Evolutionary conservation across 2,797 vertebrate genomes (phyloP).

Genomic region (Platyrinchus mystaceus): DNA sequence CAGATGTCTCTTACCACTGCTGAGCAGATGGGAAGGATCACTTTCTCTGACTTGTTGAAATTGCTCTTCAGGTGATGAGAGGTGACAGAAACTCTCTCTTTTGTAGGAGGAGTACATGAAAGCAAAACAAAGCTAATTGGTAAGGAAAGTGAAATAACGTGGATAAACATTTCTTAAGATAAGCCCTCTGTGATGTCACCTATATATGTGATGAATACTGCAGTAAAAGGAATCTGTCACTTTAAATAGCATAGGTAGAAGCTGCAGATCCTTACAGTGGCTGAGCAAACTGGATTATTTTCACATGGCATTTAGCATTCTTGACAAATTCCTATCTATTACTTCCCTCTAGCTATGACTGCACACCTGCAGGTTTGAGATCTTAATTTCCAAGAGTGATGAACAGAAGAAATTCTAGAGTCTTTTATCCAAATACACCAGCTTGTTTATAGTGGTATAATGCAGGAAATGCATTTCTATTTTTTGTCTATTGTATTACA

Average conservation of each 20-base stretch:
- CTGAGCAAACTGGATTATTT: background rate
- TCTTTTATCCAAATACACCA: background rate
- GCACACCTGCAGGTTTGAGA: background rate
- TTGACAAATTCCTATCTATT: background rate
- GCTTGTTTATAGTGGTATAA: background rate
- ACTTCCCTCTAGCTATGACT: background rate
- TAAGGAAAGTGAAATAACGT: background rate
- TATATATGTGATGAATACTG: background rate
- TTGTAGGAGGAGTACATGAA: background rate
- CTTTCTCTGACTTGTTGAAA: background rate
- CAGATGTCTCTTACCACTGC: background rate
- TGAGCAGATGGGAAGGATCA: background rate
- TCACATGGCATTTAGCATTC: background rate
- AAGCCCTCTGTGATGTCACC: background rate
- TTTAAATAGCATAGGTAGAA: background rate
- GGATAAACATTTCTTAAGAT: background rate
- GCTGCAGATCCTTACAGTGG: background rate
- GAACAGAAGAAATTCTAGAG: background rate
- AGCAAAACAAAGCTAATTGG: background rate
- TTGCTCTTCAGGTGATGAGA: background rate
- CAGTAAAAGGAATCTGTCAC: background rate
- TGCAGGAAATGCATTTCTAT: background rate
- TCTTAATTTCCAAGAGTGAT: background rate
- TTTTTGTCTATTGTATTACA: background rate
- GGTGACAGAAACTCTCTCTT: background rate